Conservation (phyloP, 2,888 invertebrate species). For the Cosmia pyralina region DNA sequence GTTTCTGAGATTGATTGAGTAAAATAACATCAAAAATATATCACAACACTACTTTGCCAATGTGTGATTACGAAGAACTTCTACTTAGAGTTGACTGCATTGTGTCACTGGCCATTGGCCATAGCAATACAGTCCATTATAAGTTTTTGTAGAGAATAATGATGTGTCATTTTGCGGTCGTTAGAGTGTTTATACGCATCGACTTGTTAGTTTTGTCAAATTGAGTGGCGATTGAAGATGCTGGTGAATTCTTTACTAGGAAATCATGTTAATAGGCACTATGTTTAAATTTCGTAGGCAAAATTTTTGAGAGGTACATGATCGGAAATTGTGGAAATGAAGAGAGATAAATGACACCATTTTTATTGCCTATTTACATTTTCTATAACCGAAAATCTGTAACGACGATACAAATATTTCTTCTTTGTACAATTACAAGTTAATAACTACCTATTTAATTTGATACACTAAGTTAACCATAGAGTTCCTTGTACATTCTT, state of each 20-base stretch:
- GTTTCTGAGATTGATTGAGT: too few relatives aligned
- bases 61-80: too few relatives aligned
- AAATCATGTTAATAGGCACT: constrained; percentile 4
- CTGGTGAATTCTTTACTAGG: constrained; percentile 1
- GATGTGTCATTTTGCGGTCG: constrained; percentile 53
- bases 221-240: constrained; percentile 22
- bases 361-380: background rate
- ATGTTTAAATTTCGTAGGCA: constrained; percentile 3
- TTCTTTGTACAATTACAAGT: background rate
- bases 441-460: background rate
- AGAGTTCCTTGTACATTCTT: background rate
- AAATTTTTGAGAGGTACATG: constrained; percentile 27
- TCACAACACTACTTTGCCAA: too few relatives aligned
- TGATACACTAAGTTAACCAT: too few relatives aligned
- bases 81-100: too few relatives aligned
- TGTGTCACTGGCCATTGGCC: background rate
- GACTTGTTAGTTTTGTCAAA: constrained; percentile 37
- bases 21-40: too few relatives aligned
- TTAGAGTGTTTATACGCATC: constrained; percentile 39
- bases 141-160: constrained; percentile 53
- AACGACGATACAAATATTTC: too few relatives aligned
- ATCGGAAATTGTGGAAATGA: background rate
- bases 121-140: constrained; percentile 29
- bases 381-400: too few relatives aligned
- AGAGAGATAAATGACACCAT: background rate